A percentile compares a stretch with the other conserved stretches of the same genome.
phyloP scores from a whole-genome alignment of 2,888 invertebrate genomes.

The Ormyrus thymus region DNA sequence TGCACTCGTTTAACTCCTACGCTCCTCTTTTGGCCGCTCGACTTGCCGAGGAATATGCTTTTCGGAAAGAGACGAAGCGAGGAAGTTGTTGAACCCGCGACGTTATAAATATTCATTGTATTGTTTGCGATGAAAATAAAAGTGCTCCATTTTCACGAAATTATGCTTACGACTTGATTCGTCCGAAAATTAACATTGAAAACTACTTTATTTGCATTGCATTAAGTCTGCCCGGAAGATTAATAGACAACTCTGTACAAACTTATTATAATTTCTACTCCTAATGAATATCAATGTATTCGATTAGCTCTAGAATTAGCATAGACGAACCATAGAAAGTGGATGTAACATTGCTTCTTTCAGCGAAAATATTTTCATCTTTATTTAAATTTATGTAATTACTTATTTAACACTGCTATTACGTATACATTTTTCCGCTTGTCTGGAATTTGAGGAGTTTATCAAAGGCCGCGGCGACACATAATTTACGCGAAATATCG shows the following conservation, averaged over 20 bases:
- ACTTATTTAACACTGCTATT: neutral
- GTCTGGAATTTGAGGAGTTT: neutral
- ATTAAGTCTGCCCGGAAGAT: neutral
- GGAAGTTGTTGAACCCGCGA: too few relatives aligned
- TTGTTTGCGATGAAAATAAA: too few relatives aligned
- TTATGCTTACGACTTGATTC: too few relatives aligned
- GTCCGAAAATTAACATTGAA: neutral
- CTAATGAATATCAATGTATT: slow-evolving; percentile 29
- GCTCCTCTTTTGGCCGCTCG: too few relatives aligned
- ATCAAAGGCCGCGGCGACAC: neutral
- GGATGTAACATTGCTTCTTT: too few relatives aligned
- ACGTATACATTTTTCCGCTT: neutral
- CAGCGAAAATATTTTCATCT: neutral
- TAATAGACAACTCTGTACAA: neutral
- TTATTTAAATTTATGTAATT: slow-evolving; percentile 23
- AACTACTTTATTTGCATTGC: neutral
- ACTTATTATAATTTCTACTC: slow-evolving; percentile 24
- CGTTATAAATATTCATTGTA: too few relatives aligned
- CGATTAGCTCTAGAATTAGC: slow-evolving; percentile 27
- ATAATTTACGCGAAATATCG: too few relatives aligned
- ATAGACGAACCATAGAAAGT: slow-evolving; percentile 16
- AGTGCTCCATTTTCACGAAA: too few relatives aligned
- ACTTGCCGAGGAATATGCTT: too few relatives aligned
- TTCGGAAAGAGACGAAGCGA: too few relatives aligned
- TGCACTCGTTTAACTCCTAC: slow-evolving; percentile 3